Conservation (phyloP, 2,113 vertebrate species). For the Rhizomys pruinosus region DNA sequence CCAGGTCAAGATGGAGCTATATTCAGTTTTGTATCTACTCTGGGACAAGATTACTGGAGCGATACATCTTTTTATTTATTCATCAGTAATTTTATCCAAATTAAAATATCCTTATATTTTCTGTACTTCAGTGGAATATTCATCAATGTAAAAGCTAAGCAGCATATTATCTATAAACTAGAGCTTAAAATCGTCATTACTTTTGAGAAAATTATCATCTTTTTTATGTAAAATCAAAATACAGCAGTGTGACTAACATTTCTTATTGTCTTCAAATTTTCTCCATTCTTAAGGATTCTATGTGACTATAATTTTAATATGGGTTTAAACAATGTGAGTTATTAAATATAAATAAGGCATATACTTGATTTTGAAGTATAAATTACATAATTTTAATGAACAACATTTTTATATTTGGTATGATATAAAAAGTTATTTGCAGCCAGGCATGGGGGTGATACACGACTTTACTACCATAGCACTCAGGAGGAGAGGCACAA, state of each 20-base stretch:
- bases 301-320: background rate
- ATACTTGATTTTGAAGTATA: background rate
- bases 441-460: too few species aligned
- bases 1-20: too few species aligned
- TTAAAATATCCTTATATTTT: background rate
- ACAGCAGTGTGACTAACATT: background rate
- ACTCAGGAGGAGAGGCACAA: too few species aligned
- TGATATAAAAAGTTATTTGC: too few species aligned
- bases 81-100: constrained; percentile 4
- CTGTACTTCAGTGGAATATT: background rate
- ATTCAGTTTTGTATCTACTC: background rate
- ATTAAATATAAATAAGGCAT: background rate
- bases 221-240: background rate
- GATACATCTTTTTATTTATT: background rate
- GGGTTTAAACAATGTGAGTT: background rate
- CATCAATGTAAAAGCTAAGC: background rate
- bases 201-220: background rate
- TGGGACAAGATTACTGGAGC: background rate
- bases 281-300: background rate
- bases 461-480: too few species aligned
- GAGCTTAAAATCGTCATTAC: background rate
- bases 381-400: background rate
- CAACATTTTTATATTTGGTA: background rate
- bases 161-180: background rate
- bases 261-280: background rate